phyloP scores from a whole-genome alignment of 2,797 vertebrate genomes.

The Etheostoma perlongum region DNA sequence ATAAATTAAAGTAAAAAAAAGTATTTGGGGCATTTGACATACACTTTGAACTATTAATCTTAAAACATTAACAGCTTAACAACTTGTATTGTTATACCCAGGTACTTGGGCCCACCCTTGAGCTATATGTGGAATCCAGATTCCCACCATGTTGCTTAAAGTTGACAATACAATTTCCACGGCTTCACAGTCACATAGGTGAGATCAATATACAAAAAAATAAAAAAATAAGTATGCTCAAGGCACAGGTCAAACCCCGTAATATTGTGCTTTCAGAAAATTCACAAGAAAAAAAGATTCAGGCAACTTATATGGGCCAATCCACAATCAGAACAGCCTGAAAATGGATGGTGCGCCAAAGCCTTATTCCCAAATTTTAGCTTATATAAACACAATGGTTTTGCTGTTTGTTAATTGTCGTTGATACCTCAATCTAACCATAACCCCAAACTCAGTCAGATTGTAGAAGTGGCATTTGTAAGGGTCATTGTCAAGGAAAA shows the following conservation, averaged over 20 bases:
- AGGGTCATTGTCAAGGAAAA: background rate
- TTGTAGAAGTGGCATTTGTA: background rate
- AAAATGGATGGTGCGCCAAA: too few relatives aligned
- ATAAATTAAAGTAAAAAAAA: background rate
- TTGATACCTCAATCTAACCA: too few relatives aligned
- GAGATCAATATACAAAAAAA: background rate
- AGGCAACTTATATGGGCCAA: background rate
- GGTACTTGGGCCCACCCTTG: background rate
- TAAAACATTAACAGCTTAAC: constrained; percentile 1
- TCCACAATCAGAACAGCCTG: background rate
- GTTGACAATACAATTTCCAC: background rate
- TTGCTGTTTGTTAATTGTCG: background rate
- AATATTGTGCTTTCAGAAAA: background rate
- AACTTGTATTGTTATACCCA: background rate
- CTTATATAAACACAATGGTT: constrained; percentile 13
- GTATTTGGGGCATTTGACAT: background rate
- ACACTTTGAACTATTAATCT: background rate
- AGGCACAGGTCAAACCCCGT: constrained; percentile 5
- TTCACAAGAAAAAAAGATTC: background rate
- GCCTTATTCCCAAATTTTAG: background rate
- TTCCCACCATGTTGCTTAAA: constrained; percentile 3
- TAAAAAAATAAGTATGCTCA: background rate
- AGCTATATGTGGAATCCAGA: background rate
- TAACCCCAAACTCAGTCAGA: background rate
- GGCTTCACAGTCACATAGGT: background rate